Evolutionary conservation across 2,113 vertebrate species (phyloP).

Genomic region (Leptodactylus fuscus): DNA sequence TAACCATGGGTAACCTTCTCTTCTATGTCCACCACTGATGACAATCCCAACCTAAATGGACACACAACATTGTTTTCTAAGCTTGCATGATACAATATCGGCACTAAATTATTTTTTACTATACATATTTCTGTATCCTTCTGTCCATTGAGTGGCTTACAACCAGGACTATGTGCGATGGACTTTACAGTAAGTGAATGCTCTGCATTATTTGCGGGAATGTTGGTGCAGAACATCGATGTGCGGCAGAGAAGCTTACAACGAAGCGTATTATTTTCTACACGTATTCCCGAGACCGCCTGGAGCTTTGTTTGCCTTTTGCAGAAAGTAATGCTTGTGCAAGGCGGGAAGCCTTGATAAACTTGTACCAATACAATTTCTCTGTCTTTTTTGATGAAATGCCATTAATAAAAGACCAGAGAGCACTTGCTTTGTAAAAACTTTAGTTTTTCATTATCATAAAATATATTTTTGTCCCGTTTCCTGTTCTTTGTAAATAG

Average conservation of each 20-base stretch:
- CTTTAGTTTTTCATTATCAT: conserved; percentile 53
- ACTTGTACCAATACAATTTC: conserved; percentile 57
- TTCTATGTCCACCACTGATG: neutral
- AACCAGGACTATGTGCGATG: neutral
- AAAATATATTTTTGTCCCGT: conserved; percentile 41
- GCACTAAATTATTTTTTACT: conserved; percentile 12
- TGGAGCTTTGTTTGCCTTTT: conserved; percentile 42
- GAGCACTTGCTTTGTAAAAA: conserved; percentile 57
- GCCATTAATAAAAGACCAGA: conserved; percentile 31
- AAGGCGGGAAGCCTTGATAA: conserved; percentile 55
- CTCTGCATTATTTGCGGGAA: neutral
- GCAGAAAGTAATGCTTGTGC: conserved; percentile 41
- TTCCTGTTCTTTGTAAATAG: conserved; percentile 48
- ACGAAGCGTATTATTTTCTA: conserved; percentile 7
- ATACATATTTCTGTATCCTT: neutral
- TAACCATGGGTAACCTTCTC: neutral
- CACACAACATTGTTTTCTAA: neutral
- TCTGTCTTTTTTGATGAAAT: conserved; percentile 54
- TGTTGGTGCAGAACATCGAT: neutral
- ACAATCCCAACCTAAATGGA: neutral
- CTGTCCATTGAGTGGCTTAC: neutral
- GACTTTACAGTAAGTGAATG: neutral
- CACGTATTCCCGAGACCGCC: neutral
- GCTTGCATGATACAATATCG: neutral
- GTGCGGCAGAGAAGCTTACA: neutral